Conservation (phyloP, 2,888 invertebrate species). For the Cremastinae sp. region DNA sequence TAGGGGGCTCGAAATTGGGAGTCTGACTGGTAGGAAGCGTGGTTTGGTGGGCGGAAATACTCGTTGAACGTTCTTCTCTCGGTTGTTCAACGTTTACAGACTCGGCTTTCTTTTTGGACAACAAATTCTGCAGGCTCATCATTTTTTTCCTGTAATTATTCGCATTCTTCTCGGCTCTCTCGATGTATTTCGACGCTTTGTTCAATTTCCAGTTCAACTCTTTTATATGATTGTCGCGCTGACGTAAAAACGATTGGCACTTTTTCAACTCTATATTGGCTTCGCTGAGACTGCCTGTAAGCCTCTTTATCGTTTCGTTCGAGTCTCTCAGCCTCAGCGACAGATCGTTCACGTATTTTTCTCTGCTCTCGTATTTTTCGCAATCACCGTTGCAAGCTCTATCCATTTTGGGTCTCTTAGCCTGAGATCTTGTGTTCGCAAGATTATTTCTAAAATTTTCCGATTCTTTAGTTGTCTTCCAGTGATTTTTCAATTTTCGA, state of each 20-base stretch:
- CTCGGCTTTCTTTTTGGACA: conserved; percentile 69
- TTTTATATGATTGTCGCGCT: conserved; percentile 74
- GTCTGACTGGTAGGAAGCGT: too few species aligned
- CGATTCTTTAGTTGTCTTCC: conserved; percentile 49
- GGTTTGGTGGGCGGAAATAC: too few species aligned
- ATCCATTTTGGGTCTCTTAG: conserved; percentile 24
- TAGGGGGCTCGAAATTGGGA: too few species aligned
- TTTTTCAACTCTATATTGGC: conserved; percentile 72
- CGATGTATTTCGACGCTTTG: conserved; percentile 76
- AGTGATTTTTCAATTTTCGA: conserved; percentile 69
- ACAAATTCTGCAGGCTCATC: conserved; percentile 72
- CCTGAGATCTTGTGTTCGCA: conserved; percentile 26
- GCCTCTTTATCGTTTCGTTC: conserved; percentile 72
- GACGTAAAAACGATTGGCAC: conserved; percentile 71
- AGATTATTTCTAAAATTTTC: conserved; percentile 7
- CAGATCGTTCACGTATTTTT: conserved; percentile 68
- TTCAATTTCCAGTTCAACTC: conserved; percentile 77
- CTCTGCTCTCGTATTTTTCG: conserved; percentile 54
- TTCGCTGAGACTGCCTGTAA: conserved; percentile 71
- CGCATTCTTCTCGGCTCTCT: conserved; percentile 75
- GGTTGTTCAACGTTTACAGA: background rate
- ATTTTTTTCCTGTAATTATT: conserved; percentile 75
- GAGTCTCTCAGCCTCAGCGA: conserved; percentile 69
- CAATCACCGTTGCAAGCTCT: conserved; percentile 56
- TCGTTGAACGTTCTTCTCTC: too few species aligned